phyloP scores from a whole-genome alignment of 2,888 invertebrate genomes.

The Dyspetes luteomarginatus region DNA sequence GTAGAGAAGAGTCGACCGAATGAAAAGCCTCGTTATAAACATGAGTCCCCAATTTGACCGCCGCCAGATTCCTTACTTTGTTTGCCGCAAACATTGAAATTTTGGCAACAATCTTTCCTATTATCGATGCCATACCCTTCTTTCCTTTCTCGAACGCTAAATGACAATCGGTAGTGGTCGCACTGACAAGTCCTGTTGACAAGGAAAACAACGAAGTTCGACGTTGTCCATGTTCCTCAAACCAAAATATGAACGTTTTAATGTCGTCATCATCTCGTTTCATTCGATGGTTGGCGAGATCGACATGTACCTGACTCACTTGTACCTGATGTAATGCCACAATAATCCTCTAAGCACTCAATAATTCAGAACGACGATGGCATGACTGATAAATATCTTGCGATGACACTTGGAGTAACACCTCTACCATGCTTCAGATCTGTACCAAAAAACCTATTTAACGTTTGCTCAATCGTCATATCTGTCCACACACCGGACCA shows the following conservation, averaged over 20 bases:
- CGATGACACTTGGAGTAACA: conserved; percentile 59
- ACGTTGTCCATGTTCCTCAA: conserved; percentile 62
- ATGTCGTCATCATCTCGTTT: conserved; percentile 66
- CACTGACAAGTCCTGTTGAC: conserved; percentile 65
- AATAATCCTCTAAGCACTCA: conserved; percentile 56
- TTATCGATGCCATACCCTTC: conserved; percentile 54
- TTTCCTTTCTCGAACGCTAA: conserved; percentile 61
- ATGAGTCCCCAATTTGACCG: too few species aligned
- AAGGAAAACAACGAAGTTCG: conserved; percentile 50
- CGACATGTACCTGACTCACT: conserved; percentile 70
- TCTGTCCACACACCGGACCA: conserved; percentile 62
- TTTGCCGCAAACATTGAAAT: conserved; percentile 43
- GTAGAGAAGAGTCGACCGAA: conserved; percentile 66
- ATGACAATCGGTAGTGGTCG: conserved; percentile 66
- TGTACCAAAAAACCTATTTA: conserved; percentile 66
- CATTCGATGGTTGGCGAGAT: conserved; percentile 64
- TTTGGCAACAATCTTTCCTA: conserved; percentile 61
- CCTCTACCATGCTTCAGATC: conserved; percentile 67
- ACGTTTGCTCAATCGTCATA: conserved; percentile 56
- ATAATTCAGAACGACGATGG: too few species aligned
- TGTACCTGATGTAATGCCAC: conserved; percentile 31
- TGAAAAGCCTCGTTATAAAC: too few species aligned
- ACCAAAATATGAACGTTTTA: conserved; percentile 65
- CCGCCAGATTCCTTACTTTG: conserved; percentile 65
- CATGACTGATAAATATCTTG: conserved; percentile 55